Evolutionary conservation across 2,888 invertebrate genomes (phyloP).

Genomic region (Ecliptopera silaceata): DNA sequence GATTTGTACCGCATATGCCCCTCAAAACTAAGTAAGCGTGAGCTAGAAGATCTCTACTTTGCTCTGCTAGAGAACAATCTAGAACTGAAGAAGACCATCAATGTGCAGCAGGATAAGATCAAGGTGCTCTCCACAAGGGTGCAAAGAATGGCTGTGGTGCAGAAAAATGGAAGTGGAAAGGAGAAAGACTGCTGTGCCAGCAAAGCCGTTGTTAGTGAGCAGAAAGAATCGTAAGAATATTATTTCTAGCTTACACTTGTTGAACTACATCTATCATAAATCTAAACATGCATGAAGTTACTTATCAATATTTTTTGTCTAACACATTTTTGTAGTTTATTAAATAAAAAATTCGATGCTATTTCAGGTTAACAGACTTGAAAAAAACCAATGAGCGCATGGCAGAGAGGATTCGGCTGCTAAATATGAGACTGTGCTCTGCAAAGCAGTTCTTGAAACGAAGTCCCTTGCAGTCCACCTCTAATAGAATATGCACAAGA

Average conservation of each 20-base stretch:
- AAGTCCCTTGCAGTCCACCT: constrained; percentile 35
- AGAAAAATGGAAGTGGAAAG: constrained; percentile 43
- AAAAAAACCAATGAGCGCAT: constrained; percentile 56
- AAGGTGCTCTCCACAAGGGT: constrained; percentile 59
- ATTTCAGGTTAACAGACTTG: constrained; percentile 60
- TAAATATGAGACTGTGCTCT: constrained; percentile 66
- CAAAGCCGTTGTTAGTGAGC: constrained; percentile 55
- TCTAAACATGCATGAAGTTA: too few relatives aligned
- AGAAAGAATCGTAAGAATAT: constrained; percentile 59
- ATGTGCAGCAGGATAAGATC: constrained; percentile 82
- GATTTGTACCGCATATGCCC: constrained; percentile 60
- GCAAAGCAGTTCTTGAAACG: constrained; percentile 65
- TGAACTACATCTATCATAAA: too few relatives aligned
- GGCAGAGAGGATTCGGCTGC: constrained; percentile 55
- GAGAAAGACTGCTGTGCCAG: constrained; percentile 57
- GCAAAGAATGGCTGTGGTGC: constrained; percentile 52
- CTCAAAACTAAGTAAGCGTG: constrained; percentile 83
- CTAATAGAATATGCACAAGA: constrained; percentile 26
- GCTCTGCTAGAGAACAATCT: constrained; percentile 84
- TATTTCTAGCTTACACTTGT: too few relatives aligned
- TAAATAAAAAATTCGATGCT: not conserved
- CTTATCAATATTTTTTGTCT: too few relatives aligned
- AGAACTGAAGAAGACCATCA: constrained; percentile 83
- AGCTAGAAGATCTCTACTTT: constrained; percentile 86
- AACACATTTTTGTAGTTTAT: not conserved